Base-by-base conservation (phyloP, 2,888 invertebrate genomes). In the Esperia sulphurella region DNA sequence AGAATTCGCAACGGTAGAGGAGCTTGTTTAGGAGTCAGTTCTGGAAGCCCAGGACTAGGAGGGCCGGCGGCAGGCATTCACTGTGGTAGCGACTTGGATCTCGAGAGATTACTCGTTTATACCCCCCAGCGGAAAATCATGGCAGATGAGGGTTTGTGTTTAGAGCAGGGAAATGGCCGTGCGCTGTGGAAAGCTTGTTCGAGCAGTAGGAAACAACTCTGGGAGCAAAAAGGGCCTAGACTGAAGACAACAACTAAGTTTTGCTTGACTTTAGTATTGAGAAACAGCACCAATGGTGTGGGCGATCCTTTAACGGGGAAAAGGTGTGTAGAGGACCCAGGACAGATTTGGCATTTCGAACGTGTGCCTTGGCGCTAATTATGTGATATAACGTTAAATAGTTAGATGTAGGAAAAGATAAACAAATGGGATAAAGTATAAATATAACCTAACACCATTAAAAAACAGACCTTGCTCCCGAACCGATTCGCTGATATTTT, bases 81-180 rank as follows among this genome's bases (percentile, higher is more conserved):
- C 12, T 97, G 97, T 71, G 90, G 92, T 37, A 70, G 72, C 14
- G 90, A 92, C 29, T 75, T 90, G 9, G 87, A 91, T 62, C 85
- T 93, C 46, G 91, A 93, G 46, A 95, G 95, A 71, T 91, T 95
- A 84, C 90, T 95, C 59, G 93, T 95, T 3, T 93, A 93, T 79
- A 93, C 93, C 0, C 86, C 90, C 31, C 92, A 92, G 31, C 95
- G 95, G 0, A 91, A 90, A 52, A 83, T 97, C 45, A 96, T 96
- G 95, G 95, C 95, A 0, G 96, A 97, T 68, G 97, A 97, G 73
- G 95, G 95, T 7, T 89, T 97, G 5, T 97, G 97, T 63, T 83
- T 97, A 49, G 96, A 97, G 67, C 90, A 91, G 61, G 90, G 90
- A 0, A 93, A 91, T 61, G 91, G 91, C 0, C 83, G 91, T 46